Base-by-base conservation (phyloP, 2,888 invertebrate species). In the Fragum whitleyi region DNA sequence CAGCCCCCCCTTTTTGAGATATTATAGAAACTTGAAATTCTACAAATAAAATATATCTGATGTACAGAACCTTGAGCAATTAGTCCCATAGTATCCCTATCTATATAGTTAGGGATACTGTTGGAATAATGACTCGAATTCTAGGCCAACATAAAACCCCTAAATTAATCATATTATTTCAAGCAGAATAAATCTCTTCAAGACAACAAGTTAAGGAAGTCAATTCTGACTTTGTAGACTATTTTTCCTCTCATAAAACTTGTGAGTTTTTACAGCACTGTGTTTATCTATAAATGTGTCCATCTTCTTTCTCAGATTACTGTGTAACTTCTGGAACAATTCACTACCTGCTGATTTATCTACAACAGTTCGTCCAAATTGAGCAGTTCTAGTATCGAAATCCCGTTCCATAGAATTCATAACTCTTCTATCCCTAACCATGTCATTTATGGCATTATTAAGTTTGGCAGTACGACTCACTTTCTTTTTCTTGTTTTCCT, bases 371-470 rank as follows among this genome's bases (percentile, higher is more conserved):
- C 88, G 73, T 16, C 85, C 85, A 77, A 74, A 82, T n/a, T 78
- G 62, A n/a, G 83, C 79, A 26, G 86, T 79, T 28, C 86, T 75
- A 11, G 77, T 80, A 68, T 88, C 87, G 78, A 88, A 88, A 70
- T 87, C 86, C 62, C 83, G 75, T 21, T 87, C 86, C 74, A 88
- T 74, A 26, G 84, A 70, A 51, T 88, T 88, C 86, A 89, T 87
- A 9, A 90, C 86, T 76, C 84, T 89, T 42, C 89, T 79, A 47
- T 88, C 87, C 39, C 83, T 79, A 7, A 90, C 76, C 81, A 90
- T 86, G 39, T 86, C 81, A 71, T 88, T 83, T 59, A 90, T 89
- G 23, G 90, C 90, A 77, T 84, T 77, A 39, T 85, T 85, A 29
- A 90, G 78, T 59, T 83, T 74, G 6, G 81, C 81, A 23, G 79